A percentile compares a stretch with the other conserved stretches of the same genome.
These are phyloP conservation scores for Trilocha varians DNA, from an alignment of 2,888 invertebrate genomes.

Conservation along the genomic window DNA sequence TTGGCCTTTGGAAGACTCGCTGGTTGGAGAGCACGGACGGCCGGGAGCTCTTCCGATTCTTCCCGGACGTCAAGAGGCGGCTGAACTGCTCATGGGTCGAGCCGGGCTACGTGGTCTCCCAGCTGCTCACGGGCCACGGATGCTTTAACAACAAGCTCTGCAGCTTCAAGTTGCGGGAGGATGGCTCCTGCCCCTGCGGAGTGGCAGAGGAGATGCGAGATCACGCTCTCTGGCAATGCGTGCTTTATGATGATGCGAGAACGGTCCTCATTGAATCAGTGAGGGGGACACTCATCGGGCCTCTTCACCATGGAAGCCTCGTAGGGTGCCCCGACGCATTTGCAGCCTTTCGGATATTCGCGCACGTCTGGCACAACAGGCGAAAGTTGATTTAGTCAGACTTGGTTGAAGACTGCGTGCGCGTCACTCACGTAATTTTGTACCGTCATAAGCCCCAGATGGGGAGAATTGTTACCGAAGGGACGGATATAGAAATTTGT, in stretches of 20 bases:
- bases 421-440: too few relatives aligned
- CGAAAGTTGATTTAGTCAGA: too few relatives aligned
- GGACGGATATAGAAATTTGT: too few relatives aligned
- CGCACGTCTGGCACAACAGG: neutral
- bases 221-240: slow-evolving; percentile 3
- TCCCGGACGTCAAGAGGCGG: slow-evolving; percentile 16
- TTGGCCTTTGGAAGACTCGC: slow-evolving; percentile 15
- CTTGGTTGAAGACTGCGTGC: too few relatives aligned
- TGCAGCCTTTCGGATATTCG: neutral
- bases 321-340: neutral
- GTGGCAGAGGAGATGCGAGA: neutral
- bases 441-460: too few relatives aligned
- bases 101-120: slow-evolving; percentile 16
- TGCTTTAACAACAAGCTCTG: neutral
- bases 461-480: too few relatives aligned
- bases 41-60: slow-evolving; percentile 14
- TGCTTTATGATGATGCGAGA: neutral
- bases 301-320: neutral
- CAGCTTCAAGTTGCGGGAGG: neutral
- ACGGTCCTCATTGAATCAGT: slow-evolving; percentile 1
- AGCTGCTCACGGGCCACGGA: slow-evolving; percentile 16
- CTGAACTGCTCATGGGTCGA: slow-evolving; percentile 12
- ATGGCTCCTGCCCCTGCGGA: neutral
- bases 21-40: slow-evolving; percentile 12
- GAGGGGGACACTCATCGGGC: neutral